Evolutionary conservation across 2,113 vertebrate species (phyloP).

Genomic region (Nasalis larvatus): DNA sequence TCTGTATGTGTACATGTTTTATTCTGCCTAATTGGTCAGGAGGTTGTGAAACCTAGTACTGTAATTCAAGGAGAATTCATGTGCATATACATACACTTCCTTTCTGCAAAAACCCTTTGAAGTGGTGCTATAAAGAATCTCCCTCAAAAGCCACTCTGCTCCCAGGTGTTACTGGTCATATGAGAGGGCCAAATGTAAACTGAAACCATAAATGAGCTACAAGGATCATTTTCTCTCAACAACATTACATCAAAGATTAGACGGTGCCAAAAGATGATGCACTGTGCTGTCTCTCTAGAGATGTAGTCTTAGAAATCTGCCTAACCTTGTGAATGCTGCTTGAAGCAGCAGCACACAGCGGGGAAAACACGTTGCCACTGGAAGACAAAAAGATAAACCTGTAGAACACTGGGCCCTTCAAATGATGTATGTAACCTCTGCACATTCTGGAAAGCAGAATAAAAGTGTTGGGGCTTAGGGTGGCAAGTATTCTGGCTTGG

Average conservation of each 20-base stretch:
- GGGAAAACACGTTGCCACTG: neutral
- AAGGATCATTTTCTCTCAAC: constrained; percentile 59
- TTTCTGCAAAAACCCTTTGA: constrained; percentile 45
- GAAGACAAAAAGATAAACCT: neutral
- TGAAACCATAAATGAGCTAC: constrained; percentile 61
- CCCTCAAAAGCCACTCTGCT: constrained; percentile 28
- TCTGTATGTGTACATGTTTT: neutral
- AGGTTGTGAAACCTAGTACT: constrained; percentile 13
- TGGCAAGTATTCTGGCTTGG: constrained; percentile 34
- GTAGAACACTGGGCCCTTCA: neutral
- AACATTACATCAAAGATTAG: constrained; percentile 55
- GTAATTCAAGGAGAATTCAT: constrained; percentile 23
- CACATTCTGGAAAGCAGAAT: neutral
- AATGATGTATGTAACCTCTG: neutral
- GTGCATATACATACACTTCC: neutral
- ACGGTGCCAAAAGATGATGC: constrained; percentile 43
- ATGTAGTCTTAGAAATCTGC: neutral
- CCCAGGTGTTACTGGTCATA: constrained; percentile 32
- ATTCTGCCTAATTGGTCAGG: constrained; percentile 2
- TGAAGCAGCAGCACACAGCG: neutral
- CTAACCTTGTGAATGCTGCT: neutral
- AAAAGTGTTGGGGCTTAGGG: neutral
- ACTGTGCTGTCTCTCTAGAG: constrained; percentile 5
- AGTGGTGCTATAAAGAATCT: constrained; percentile 11
- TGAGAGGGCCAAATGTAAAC: constrained; percentile 41